phyloP scores from a whole-genome alignment of 2,888 invertebrate species.

The Stenotaenia linearis region DNA sequence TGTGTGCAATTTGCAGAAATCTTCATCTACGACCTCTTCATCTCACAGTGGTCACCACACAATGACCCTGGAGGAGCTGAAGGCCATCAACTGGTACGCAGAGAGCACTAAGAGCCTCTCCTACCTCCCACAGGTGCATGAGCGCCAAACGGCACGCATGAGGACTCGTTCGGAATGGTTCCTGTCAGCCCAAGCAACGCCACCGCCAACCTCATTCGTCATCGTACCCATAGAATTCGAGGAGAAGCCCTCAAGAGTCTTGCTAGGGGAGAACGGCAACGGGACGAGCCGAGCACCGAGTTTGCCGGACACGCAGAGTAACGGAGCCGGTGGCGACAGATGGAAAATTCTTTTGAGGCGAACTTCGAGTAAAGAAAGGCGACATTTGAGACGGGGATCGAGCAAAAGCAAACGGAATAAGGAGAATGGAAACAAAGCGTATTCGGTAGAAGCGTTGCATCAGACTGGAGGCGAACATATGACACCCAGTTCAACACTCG shows the following conservation, averaged over 20 bases:
- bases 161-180: slow-evolving; percentile 97
- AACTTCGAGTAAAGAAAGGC: slow-evolving; percentile 51
- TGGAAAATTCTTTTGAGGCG: slow-evolving; percentile 45
- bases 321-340: neutral
- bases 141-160: slow-evolving; percentile 93
- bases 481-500: slow-evolving; percentile 32
- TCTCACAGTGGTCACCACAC: slow-evolving; percentile 44
- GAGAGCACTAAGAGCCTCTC: slow-evolving; percentile 87
- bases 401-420: slow-evolving; percentile 45
- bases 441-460: slow-evolving; percentile 35
- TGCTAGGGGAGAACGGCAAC: slow-evolving; percentile 47
- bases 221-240: slow-evolving; percentile 51
- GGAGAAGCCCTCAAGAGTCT: slow-evolving; percentile 48
- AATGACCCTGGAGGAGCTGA: slow-evolving; percentile 75
- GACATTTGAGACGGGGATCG: slow-evolving; percentile 50
- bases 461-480: neutral
- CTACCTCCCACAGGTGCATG: slow-evolving; percentile 88
- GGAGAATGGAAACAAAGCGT: slow-evolving; percentile 41
- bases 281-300: slow-evolving; percentile 26
- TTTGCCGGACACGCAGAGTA: neutral
- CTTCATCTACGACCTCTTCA: slow-evolving; percentile 33
- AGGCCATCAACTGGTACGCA: slow-evolving; percentile 81
- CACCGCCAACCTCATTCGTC: slow-evolving; percentile 38
- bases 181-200: slow-evolving; percentile 59
- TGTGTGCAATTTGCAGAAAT: slow-evolving; percentile 24